Conservation (phyloP, 2,888 invertebrate genomes). For the Parnassius apollo region DNA sequence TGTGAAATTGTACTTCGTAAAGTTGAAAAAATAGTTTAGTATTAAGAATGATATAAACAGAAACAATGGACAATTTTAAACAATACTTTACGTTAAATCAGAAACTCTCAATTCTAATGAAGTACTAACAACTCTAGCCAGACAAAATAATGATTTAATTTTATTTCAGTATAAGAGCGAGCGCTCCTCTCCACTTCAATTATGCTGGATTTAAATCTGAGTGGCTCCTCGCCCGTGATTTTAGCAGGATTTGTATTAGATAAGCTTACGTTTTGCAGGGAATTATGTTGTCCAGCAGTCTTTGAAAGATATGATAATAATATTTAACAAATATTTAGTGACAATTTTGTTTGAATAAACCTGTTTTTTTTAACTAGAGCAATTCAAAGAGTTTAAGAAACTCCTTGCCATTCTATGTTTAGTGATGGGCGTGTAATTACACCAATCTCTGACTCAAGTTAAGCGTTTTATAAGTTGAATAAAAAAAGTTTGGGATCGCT, state of each 20-base stretch:
- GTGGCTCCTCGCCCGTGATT: slow-evolving; percentile 27
- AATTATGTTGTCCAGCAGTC: slow-evolving; percentile 16
- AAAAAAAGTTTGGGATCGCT: too few species aligned
- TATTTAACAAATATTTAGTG: too few species aligned
- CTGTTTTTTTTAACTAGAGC: too few species aligned
- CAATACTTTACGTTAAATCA: slow-evolving; percentile 15
- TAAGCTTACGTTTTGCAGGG: slow-evolving; percentile 31
- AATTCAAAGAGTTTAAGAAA: too few species aligned
- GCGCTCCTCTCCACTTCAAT: slow-evolving; percentile 36
- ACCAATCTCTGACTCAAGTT: too few species aligned
- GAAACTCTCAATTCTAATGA: slow-evolving; percentile 31
- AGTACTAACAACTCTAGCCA: slow-evolving; percentile 28
- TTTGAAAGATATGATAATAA: slow-evolving; percentile 8
- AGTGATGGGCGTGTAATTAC: too few species aligned
- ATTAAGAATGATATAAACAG: not conserved
- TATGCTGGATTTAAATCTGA: slow-evolving; percentile 36
- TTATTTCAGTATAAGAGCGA: slow-evolving; percentile 37
- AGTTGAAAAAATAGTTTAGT: not conserved
- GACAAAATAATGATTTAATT: slow-evolving; percentile 39
- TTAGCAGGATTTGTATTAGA: slow-evolving; percentile 27
- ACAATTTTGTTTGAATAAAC: too few species aligned
- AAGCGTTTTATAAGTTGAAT: too few species aligned
- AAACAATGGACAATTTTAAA: slow-evolving; percentile 2
- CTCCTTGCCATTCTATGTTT: too few species aligned
- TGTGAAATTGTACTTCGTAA: not conserved